Evolutionary conservation across 2,113 vertebrate species (phyloP).

Genomic region (Rattus rattus): DNA sequence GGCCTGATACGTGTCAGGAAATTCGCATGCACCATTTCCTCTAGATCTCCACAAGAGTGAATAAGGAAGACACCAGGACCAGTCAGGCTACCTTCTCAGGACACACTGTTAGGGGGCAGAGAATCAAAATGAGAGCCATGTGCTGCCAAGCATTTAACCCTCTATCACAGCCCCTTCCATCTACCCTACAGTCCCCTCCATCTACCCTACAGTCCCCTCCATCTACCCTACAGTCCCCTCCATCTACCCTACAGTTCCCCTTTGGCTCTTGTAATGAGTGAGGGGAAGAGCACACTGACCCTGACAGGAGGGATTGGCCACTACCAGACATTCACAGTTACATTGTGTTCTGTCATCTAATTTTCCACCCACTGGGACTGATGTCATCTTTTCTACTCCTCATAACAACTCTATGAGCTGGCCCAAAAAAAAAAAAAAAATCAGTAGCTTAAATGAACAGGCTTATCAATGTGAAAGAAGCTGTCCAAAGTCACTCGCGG

Average conservation of each 20-base stretch:
- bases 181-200: not conserved
- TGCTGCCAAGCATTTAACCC: not conserved
- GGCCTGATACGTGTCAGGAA: not conserved
- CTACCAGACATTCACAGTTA: not conserved
- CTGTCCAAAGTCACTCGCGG: not conserved
- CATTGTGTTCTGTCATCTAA: not conserved
- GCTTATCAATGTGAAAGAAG: not conserved
- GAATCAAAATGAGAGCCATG: not conserved
- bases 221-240: not conserved
- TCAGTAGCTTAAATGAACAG: constrained; percentile 6
- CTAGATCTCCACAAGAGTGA: not conserved
- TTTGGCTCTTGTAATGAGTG: not conserved
- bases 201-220: not conserved
- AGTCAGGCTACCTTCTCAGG: not conserved
- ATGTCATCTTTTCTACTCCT: constrained; percentile 19
- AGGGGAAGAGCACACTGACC: not conserved
- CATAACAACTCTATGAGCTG: not conserved
- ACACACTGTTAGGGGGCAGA: not conserved
- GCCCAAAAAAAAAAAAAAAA: not conserved
- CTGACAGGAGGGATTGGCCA: not conserved
- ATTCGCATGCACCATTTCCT: not conserved
- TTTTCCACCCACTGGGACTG: not conserved
- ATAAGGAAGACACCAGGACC: not conserved
- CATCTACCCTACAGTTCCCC: not conserved
- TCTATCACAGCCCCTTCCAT: not conserved